These are phyloP conservation scores for Leucophenga varia DNA, from an alignment of 1,140 invertebrate genomes.

Conservation along the genomic window DNA sequence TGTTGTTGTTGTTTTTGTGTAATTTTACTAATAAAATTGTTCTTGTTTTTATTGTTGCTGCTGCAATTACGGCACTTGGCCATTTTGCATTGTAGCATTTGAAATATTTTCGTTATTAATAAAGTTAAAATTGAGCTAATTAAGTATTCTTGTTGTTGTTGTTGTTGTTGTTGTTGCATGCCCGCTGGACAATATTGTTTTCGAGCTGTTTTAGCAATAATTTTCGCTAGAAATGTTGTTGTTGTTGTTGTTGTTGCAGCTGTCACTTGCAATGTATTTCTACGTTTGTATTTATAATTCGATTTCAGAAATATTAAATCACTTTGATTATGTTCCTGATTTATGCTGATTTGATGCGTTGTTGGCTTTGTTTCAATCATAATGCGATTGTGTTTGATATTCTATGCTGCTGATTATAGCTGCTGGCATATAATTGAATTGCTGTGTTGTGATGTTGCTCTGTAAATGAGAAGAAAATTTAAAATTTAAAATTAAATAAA, in stretches of 20 bases:
- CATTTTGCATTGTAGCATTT: not conserved
- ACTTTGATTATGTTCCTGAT: conserved; percentile 39
- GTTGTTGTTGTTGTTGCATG: conserved; percentile 12
- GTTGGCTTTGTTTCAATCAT: too few relatives aligned
- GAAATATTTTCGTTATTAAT: conserved; percentile 24
- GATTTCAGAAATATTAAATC: conserved; percentile 55
- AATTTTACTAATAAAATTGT: conserved; percentile 5
- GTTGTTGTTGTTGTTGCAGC: conserved; percentile 21
- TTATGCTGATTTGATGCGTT: too few relatives aligned
- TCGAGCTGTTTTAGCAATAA: conserved; percentile 7
- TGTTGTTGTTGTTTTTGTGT: conserved; percentile 15
- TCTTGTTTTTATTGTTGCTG: not conserved
- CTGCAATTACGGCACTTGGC: too few relatives aligned
- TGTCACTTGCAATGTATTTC: conserved; percentile 39
- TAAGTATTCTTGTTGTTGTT: conserved; percentile 19
- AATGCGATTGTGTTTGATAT: too few relatives aligned
- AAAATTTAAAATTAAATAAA: too few relatives aligned
- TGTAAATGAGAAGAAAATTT: too few relatives aligned
- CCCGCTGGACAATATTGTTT: conserved; percentile 4
- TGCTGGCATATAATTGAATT: too few relatives aligned
- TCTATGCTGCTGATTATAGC: too few relatives aligned
- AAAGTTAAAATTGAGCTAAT: conserved; percentile 49
- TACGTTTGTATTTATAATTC: conserved; percentile 55
- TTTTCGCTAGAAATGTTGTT: not conserved
- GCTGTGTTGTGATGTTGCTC: too few relatives aligned